Evolutionary conservation across 2,797 vertebrate species (phyloP), one percentile per base, ranked within the genome.

Genomic region (Eleutherodactylus coqui): DNA sequence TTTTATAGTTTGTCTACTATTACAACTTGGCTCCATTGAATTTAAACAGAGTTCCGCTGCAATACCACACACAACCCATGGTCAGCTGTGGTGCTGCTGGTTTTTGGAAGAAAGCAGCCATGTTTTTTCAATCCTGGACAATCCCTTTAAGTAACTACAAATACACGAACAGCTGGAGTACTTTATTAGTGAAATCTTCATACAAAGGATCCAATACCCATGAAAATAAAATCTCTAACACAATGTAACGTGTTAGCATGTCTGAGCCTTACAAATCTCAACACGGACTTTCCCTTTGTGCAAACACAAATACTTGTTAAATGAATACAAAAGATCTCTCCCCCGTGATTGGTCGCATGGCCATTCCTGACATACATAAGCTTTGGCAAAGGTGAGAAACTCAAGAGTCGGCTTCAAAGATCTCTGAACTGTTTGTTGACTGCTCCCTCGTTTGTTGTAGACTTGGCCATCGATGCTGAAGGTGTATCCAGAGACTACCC

Each of bases 301-400:
- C 82, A 83, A 83, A 85, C 36, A 79, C 34, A 58, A 77, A 70
- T 47, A 58, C 64, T 55, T 36, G 24, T 73, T 85, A 53, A 70
- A 85, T 85, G 58, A 53, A 53, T 53, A 76, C 2, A 24, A 11
- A 10, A 11, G 73, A 60, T 34, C 38, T 36, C 21, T 53, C 27
- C 2, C 13, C 13, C 34, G 8, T 29, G 36, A 79, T 51, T 49
- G 47, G 64, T 67, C 19, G 5, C 5, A 5, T 53, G 21, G 4
- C 16, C 32, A 32, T 11, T 55, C n/a, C 45, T n/a, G 41, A 64
- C 34, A 64, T 5, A 14, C n/a, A n/a, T n/a, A n/a, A n/a, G 11
- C 29, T 36, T 36, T 8, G 45, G 29, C 16, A 45, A 14, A 45
- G n/a, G 32, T 41, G 14, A 24, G 49, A n/a, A 75, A 47, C n/a